Conservation (phyloP, 2,113 vertebrate genomes). For the Panurus biarmicus region DNA sequence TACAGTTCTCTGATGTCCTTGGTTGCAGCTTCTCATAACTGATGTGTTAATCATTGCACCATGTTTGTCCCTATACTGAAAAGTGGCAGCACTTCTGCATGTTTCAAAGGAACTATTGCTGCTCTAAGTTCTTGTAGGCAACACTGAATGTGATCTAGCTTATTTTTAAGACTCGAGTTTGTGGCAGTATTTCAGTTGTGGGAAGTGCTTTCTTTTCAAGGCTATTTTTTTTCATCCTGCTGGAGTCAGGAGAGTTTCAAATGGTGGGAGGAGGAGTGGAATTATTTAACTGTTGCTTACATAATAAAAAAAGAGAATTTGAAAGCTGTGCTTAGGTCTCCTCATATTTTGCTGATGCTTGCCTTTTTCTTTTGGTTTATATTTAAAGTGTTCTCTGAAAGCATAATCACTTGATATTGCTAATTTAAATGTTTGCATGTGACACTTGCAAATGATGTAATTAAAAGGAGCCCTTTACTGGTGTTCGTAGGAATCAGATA, state of each 20-base stretch:
- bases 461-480: not conserved
- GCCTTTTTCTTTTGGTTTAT: not conserved
- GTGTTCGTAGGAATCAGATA: not conserved
- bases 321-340: not conserved
- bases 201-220: not conserved
- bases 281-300: not conserved
- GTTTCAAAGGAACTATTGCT: not conserved
- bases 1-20: not conserved
- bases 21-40: not conserved
- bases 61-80: not conserved
- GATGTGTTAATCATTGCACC: not conserved
- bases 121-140: not conserved
- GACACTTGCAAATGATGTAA: not conserved
- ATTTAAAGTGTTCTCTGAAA: not conserved
- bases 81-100: not conserved
- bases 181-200: not conserved
- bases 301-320: not conserved
- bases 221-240: not conserved
- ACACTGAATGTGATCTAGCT: not conserved
- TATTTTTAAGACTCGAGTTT: not conserved
- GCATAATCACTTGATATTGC: not conserved
- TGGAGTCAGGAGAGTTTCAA: not conserved
- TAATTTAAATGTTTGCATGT: not conserved
- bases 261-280: not conserved
- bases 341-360: not conserved